A percentile compares a stretch with the other conserved stretches of the same genome.
Conservation (phyloP, 2,797 vertebrate genomes). For the Choloepus didactylus region DNA sequence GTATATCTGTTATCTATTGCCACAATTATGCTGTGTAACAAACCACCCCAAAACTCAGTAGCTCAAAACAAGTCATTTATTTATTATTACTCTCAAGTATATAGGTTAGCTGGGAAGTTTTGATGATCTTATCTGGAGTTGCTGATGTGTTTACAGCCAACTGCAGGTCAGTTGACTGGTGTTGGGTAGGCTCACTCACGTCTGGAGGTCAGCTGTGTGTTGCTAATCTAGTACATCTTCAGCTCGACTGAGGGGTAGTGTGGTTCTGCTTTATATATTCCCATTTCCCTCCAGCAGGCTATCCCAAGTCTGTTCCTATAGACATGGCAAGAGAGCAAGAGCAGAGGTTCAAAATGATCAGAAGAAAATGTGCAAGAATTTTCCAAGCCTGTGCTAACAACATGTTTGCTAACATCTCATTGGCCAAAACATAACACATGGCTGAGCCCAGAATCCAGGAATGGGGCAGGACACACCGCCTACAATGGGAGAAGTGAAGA, state of each 20-base stretch:
- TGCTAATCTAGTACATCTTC: neutral
- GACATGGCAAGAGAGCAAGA: neutral
- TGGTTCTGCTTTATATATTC: conserved; percentile 1
- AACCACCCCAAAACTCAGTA: conserved; percentile 24
- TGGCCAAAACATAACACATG: neutral
- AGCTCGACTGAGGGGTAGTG: neutral
- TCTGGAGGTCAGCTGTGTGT: neutral
- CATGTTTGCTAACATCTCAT: neutral
- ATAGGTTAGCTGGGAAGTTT: conserved; percentile 17
- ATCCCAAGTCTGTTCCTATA: neutral
- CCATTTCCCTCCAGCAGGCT: neutral
- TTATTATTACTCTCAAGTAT: conserved; percentile 20
- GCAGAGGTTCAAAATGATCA: neutral
- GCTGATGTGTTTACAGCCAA: neutral
- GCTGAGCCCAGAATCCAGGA: neutral
- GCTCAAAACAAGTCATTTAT: neutral
- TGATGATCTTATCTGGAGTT: conserved; percentile 9
- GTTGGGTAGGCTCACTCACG: neutral
- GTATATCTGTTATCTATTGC: neutral
- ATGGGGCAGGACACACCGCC: neutral
- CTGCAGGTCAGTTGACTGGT: neutral
- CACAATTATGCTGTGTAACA: neutral
- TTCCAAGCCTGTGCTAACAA: neutral
- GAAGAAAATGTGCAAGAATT: conserved; percentile 38
- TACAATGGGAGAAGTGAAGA: neutral